phyloP scores from a whole-genome alignment of 2,113 vertebrate species.

The Dinomys branickii region DNA sequence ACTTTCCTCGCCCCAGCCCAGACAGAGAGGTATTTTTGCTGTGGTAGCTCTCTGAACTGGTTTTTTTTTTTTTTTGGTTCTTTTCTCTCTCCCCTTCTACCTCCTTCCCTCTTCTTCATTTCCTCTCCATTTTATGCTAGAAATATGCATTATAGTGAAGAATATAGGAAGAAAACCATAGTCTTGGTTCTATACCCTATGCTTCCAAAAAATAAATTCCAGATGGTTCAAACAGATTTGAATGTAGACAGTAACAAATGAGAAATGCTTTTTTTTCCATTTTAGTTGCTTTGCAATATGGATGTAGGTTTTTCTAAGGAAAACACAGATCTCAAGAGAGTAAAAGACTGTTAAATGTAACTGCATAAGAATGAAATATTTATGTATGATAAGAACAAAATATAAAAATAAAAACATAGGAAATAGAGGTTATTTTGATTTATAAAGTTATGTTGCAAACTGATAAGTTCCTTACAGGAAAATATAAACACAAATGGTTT shows the following conservation, averaged over 20 bases:
- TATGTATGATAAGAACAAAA: slow-evolving; percentile 23
- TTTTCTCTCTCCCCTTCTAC: neutral
- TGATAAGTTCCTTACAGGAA: neutral
- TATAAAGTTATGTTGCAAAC: neutral
- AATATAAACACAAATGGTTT: neutral
- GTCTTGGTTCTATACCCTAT: neutral
- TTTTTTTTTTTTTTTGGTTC: neutral
- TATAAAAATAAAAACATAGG: slow-evolving; percentile 20
- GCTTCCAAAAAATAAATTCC: slow-evolving; percentile 30
- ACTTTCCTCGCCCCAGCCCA: neutral
- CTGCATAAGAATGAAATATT: slow-evolving; percentile 38
- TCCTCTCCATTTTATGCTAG: neutral
- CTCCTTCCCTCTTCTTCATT: neutral
- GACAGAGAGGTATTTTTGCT: neutral
- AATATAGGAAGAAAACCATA: neutral
- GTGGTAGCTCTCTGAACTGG: neutral
- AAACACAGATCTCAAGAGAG: neutral
- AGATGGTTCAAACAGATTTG: slow-evolving; percentile 35
- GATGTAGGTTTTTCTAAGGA: neutral
- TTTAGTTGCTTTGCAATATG: neutral
- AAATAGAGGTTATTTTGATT: slow-evolving; percentile 15
- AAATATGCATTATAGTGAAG: neutral
- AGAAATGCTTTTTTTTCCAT: neutral
- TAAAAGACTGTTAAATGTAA: slow-evolving; percentile 30
- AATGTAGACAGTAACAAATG: slow-evolving; percentile 3